Evolutionary conservation across 2,113 vertebrate genomes (phyloP).

Genomic region (Taurulus bubalis): DNA sequence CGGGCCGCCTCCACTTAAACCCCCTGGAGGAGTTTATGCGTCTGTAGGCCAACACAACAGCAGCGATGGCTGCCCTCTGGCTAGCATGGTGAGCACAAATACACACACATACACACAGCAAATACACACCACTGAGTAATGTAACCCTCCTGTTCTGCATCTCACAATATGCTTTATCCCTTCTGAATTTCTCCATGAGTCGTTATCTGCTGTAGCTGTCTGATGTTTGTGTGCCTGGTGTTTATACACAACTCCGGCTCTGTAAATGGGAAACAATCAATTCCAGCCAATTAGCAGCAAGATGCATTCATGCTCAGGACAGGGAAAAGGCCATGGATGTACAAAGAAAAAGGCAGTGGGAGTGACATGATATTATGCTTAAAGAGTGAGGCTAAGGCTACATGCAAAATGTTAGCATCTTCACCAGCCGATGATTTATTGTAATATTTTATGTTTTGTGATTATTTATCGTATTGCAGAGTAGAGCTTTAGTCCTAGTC

Average conservation of each 20-base stretch:
- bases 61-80: conserved; percentile 71
- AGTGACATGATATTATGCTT: neutral
- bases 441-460: neutral
- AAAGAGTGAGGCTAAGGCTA: neutral
- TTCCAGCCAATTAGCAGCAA: neutral
- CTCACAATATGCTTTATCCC: neutral
- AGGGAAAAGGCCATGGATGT: no score
- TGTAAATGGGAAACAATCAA: neutral
- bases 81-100: conserved; percentile 80
- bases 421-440: neutral
- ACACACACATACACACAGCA: neutral
- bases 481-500: neutral
- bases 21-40: conserved; percentile 67
- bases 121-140: neutral
- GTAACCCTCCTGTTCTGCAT: neutral
- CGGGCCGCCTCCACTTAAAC: conserved; percentile 77
- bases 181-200: neutral
- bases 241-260: neutral
- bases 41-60: conserved; percentile 67
- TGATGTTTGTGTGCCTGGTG: no score
- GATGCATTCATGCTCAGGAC: neutral
- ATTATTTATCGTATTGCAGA: neutral
- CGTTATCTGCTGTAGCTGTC: neutral
- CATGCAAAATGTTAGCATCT: neutral
- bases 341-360: neutral